phyloP scores from a whole-genome alignment of 2,797 vertebrate species.

The Diceros bicornis region DNA sequence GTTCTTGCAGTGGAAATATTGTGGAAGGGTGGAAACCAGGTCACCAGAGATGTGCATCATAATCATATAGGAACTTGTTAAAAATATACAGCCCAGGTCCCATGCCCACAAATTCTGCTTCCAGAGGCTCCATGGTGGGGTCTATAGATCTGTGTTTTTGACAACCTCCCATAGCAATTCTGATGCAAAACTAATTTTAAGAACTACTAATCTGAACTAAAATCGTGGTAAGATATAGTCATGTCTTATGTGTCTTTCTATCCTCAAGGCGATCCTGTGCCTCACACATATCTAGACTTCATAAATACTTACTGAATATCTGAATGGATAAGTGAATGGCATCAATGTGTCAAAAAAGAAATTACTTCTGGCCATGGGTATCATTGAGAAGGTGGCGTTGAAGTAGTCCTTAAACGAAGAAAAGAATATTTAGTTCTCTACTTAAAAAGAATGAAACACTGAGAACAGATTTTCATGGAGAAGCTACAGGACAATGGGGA shows the following conservation, averaged over 20 bases:
- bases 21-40: neutral
- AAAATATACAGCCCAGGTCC: neutral
- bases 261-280: neutral
- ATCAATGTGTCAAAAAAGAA: slow-evolving; percentile 15
- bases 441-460: neutral
- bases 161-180: neutral
- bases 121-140: neutral
- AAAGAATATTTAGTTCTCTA: neutral
- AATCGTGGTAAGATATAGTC: neutral
- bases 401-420: neutral
- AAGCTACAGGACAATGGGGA: neutral
- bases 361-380: neutral
- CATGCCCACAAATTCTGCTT: neutral
- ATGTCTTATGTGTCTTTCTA: neutral
- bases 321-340: neutral
- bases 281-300: neutral
- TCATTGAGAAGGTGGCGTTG: neutral
- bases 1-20: neutral
- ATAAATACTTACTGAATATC: slow-evolving; percentile 12
- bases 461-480: neutral
- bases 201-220: neutral
- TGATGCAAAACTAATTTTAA: neutral
- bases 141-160: neutral
- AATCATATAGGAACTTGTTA: neutral
- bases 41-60: neutral